phyloP scores from a whole-genome alignment of 1,140 invertebrate genomes.

The Drosophila albomicans region DNA sequence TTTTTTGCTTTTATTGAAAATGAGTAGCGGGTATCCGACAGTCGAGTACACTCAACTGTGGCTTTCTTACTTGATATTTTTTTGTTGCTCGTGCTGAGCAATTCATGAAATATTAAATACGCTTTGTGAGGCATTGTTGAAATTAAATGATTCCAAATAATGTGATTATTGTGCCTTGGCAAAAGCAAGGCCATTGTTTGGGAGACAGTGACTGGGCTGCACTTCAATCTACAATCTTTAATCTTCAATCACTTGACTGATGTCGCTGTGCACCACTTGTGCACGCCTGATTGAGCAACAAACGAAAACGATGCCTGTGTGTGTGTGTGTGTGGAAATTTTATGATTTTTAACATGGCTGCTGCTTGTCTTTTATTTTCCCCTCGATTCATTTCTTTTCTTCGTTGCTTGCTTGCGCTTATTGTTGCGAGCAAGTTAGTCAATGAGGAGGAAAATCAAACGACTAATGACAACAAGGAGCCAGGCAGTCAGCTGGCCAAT shows the following conservation, averaged over 20 bases:
- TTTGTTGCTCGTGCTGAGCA: constrained; percentile 49
- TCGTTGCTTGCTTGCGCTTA: constrained; percentile 23
- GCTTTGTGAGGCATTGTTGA: constrained; percentile 61
- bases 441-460: constrained; percentile 79
- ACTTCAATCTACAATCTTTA: constrained; percentile 68
- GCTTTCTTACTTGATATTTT: too few relatives aligned
- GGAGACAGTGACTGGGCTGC: constrained; percentile 45
- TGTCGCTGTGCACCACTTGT: constrained; percentile 56
- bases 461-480: constrained; percentile 51
- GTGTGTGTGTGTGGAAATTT: constrained; percentile 33
- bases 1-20: too few relatives aligned
- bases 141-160: constrained; percentile 78
- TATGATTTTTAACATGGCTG: constrained; percentile 55
- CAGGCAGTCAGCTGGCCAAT: constrained; percentile 50
- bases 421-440: constrained; percentile 47
- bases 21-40: too few relatives aligned
- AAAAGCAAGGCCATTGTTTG: constrained; percentile 9
- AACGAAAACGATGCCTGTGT: constrained; percentile 47
- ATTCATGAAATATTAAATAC: constrained; percentile 80
- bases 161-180: constrained; percentile 64
- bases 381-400: neutral
- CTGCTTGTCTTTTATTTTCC: neutral
- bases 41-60: too few relatives aligned
- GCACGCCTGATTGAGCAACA: constrained; percentile 72
- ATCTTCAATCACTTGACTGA: constrained; percentile 70